Base-by-base conservation (phyloP, 2,888 invertebrate species). In the Alloplasta piceator region DNA sequence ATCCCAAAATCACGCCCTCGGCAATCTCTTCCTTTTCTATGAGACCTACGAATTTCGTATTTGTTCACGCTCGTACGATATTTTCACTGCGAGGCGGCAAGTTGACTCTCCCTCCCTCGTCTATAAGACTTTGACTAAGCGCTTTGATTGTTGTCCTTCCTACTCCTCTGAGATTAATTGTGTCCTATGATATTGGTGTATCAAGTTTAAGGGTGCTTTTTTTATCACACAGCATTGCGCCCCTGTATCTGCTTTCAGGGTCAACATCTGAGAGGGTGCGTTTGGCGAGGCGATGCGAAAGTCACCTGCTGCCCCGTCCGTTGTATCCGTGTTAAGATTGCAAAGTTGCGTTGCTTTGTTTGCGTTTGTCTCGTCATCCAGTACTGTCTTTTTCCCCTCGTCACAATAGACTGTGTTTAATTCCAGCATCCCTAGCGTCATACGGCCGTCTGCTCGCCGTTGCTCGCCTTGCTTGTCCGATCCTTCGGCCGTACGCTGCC, bases 181-280 rank as follows among this genome's bases (percentile, higher is more conserved):
- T 48, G 4, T 5, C n/a, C n/a, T 10, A 10, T 10, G 48, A n/a
- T 48, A 48, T 48, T 5, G n/a, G 48, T 1, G 56, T 58, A 3
- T 58, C 10, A 9, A 36, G 38, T 36, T 26, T 10, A 7, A 58
- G 10, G 3, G 26, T 5, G 10, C 26, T 16, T 3, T 58, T 6
- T 26, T 16, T 26, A 58, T 10, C 36, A 38, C 10, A 10, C 56
- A 58, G 56, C 56, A 58, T 26, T 58, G 56, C 38, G 56, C 56
- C 26, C 56, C 10, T 9, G 56, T 26, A 5, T 58, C 56, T 5
- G 56, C 56, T 10, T 58, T 58, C 10, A 58, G 16, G 56, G 56
- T 58, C 26, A 58, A 9, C 10, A 26, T 38, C 3, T 36, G 26
- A 0, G 16, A 16, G 9, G 56, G 5, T 1, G 26, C 36, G 26